A percentile compares a stretch with the other conserved stretches of the same genome.
Evolutionary conservation across 2,797 vertebrate genomes (phyloP).

Genomic region (Vipera latastei): DNA sequence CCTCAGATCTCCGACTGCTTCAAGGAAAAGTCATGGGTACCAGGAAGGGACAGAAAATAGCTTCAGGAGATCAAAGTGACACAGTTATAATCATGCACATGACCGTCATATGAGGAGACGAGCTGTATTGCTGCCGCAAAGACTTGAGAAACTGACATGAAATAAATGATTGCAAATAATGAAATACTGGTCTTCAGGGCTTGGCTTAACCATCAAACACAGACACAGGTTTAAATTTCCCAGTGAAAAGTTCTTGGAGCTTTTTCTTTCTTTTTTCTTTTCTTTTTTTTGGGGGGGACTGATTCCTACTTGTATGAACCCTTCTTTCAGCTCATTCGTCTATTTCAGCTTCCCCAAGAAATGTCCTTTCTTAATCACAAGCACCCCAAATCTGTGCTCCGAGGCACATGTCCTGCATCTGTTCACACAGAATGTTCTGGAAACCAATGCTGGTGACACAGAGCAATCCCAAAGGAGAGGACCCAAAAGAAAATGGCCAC

Average conservation of each 20-base stretch:
- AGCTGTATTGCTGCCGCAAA: too few species aligned
- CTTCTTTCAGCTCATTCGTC: background rate
- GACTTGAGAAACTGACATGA: conserved; percentile 1
- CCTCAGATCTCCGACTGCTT: background rate
- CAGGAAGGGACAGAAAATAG: background rate
- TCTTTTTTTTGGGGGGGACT: too few species aligned
- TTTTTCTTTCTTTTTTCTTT: background rate
- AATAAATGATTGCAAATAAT: conserved; percentile 8
- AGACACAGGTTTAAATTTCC: background rate
- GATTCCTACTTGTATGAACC: background rate
- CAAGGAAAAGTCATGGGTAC: background rate
- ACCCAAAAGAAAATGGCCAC: background rate
- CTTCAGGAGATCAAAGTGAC: background rate
- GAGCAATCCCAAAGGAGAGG: too few species aligned
- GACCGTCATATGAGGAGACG: background rate
- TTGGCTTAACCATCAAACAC: background rate
- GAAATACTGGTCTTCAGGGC: background rate
- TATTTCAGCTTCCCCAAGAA: background rate
- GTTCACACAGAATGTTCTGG: background rate
- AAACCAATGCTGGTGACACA: background rate
- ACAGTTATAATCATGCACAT: background rate
- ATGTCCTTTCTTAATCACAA: background rate
- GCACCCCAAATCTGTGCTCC: background rate
- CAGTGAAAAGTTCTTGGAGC: background rate
- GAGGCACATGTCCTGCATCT: background rate